Percentiles rank a stretch among this genome's conserved stretches.
Evolutionary conservation across 1,140 invertebrate genomes (phyloP).

Genomic region (Holotrichia oblita): DNA sequence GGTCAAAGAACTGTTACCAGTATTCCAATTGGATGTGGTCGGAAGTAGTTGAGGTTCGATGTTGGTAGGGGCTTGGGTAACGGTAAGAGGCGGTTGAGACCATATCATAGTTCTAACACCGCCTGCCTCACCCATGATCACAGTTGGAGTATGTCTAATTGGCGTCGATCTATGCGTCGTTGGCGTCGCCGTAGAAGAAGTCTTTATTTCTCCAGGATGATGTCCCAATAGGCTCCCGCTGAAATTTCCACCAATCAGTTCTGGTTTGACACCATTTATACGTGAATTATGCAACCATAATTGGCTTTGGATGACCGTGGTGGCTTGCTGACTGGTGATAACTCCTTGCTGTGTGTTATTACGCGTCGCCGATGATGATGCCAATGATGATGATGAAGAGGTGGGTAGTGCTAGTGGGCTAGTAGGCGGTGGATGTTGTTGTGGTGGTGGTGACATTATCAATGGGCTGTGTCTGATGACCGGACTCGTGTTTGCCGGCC

Average conservation of each 20-base stretch:
- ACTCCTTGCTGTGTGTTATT: constrained; percentile 54
- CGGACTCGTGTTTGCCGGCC: constrained; percentile 57
- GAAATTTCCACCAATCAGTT: constrained; percentile 76
- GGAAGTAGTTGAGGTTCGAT: constrained; percentile 56
- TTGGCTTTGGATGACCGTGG: constrained; percentile 64
- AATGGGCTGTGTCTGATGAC: constrained; percentile 56
- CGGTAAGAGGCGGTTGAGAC: constrained; percentile 73
- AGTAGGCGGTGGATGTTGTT: constrained; percentile 46
- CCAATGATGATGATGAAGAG: constrained; percentile 50
- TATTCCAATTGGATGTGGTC: constrained; percentile 54
- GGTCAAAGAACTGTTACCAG: constrained; percentile 61
- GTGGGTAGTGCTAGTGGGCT: constrained; percentile 42
- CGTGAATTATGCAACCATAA: constrained; percentile 71
- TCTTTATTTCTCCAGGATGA: constrained; percentile 61
- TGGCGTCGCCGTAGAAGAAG: constrained; percentile 58
- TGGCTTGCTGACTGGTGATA: constrained; percentile 61
- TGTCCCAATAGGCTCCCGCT: constrained; percentile 70
- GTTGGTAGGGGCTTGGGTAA: constrained; percentile 57
- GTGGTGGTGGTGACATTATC: constrained; percentile 54
- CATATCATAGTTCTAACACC: constrained; percentile 92
- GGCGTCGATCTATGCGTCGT: constrained; percentile 65
- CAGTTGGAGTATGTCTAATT: constrained; percentile 80
- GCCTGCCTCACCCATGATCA: constrained; percentile 90
- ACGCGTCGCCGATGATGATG: constrained; percentile 52
- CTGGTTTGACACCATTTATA: constrained; percentile 80